A percentile compares a stretch with the other conserved stretches of the same genome.
phyloP scores from a whole-genome alignment of 2,797 vertebrate genomes.

The Phataginus tricuspis region DNA sequence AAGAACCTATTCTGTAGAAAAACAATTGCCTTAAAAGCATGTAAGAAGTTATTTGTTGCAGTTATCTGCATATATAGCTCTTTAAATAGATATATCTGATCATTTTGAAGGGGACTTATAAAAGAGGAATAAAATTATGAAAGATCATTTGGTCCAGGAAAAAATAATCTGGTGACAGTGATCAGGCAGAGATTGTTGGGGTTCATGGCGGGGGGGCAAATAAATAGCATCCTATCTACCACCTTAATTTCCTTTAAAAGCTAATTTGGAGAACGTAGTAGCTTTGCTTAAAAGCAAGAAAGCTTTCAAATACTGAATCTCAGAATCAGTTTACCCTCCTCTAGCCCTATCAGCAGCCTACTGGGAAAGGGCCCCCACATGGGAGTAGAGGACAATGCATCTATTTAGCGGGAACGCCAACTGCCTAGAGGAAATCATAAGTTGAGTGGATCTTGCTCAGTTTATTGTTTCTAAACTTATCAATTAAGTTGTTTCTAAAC shows the following conservation, averaged over 20 bases:
- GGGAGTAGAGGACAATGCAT: neutral
- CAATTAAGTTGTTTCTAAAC: constrained; percentile 3
- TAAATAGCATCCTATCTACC: neutral
- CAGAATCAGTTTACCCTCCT: neutral
- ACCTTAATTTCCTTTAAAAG: neutral
- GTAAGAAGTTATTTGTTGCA: neutral
- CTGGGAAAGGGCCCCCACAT: neutral
- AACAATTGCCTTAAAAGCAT: neutral
- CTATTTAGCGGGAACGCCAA: neutral
- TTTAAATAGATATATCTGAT: neutral
- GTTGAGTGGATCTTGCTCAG: neutral
- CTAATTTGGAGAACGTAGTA: neutral
- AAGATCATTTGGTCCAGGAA: neutral
- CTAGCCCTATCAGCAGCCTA: neutral
- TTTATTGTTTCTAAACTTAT: constrained; percentile 18
- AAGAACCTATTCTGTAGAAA: neutral
- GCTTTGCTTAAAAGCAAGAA: neutral
- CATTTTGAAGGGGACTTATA: neutral
- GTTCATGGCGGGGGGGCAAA: neutral
- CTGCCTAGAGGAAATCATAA: neutral
- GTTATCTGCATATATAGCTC: neutral
- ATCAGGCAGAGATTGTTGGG: neutral
- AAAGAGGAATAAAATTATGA: neutral
- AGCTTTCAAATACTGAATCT: neutral
- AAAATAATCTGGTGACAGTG: neutral